Conservation (phyloP, 2,113 vertebrate genomes). For the Daubentonia madagascariensis region DNA sequence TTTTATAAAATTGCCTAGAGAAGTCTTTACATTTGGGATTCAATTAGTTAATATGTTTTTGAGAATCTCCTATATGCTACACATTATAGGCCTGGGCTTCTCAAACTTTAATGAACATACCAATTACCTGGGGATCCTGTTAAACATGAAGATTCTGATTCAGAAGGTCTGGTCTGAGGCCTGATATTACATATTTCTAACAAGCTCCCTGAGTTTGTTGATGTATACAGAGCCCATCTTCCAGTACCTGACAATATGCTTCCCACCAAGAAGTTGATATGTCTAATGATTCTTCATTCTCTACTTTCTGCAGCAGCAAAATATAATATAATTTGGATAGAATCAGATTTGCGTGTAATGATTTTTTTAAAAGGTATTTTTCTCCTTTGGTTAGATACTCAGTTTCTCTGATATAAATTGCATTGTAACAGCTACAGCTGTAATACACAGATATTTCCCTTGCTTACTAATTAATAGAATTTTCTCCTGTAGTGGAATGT, state of each 20-base stretch:
- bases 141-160: conserved; percentile 21
- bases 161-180: neutral
- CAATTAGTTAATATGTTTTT: neutral
- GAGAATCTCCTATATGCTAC: neutral
- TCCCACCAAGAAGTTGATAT: neutral
- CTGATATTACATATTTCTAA: neutral
- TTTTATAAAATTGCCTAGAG: conserved; percentile 8
- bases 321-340: neutral
- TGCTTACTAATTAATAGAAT: conserved; percentile 39
- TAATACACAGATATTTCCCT: neutral
- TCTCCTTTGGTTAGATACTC: neutral
- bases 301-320: neutral
- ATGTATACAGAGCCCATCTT: neutral
- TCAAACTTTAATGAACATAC: neutral
- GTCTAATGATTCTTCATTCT: neutral
- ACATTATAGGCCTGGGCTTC: neutral
- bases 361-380: neutral
- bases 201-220: neutral
- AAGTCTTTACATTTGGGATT: conserved; percentile 2
- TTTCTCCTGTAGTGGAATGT: conserved; percentile 16
- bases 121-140: neutral
- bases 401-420: neutral
- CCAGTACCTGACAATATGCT: neutral
- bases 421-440: neutral
- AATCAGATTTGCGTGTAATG: neutral